phyloP scores from a whole-genome alignment of 2,113 vertebrate species.

The Xenus cinereus region DNA sequence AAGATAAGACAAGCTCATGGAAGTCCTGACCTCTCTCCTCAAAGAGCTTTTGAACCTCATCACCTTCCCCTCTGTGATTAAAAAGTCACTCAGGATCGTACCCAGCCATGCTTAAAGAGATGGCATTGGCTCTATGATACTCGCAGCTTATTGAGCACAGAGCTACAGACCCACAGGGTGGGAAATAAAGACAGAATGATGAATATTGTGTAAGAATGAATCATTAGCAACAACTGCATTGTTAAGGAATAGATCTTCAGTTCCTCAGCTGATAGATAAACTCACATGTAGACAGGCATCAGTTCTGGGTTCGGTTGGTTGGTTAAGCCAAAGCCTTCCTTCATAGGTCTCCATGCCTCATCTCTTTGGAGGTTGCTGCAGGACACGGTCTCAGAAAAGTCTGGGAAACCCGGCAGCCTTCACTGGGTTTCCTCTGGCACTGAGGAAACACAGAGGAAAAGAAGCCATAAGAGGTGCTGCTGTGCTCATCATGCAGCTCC shows the following conservation, averaged over 20 bases:
- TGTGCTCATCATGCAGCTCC: accelerated
- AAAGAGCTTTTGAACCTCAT: neutral
- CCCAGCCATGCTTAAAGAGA: neutral
- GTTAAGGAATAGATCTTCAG: neutral
- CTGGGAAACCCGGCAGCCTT: neutral
- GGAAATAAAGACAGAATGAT: neutral
- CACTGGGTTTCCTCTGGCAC: neutral
- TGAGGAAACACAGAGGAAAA: neutral
- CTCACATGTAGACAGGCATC: neutral
- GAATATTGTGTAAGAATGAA: neutral
- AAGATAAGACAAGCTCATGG: neutral
- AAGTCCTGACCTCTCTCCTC: neutral
- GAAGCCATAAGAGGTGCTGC: neutral
- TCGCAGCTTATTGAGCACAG: neutral
- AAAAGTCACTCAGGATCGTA: neutral
- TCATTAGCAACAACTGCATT: neutral
- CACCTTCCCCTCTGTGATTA: neutral
- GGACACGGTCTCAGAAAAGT: neutral
- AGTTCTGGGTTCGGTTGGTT: neutral
- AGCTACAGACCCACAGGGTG: neutral
- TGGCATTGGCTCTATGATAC: neutral
- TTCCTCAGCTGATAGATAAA: neutral
- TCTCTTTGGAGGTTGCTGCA: neutral
- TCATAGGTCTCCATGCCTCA: neutral
- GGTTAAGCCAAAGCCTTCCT: neutral